Evolutionary conservation across 2,797 vertebrate genomes (phyloP).

Genomic region (Sebastes baramenuke): DNA sequence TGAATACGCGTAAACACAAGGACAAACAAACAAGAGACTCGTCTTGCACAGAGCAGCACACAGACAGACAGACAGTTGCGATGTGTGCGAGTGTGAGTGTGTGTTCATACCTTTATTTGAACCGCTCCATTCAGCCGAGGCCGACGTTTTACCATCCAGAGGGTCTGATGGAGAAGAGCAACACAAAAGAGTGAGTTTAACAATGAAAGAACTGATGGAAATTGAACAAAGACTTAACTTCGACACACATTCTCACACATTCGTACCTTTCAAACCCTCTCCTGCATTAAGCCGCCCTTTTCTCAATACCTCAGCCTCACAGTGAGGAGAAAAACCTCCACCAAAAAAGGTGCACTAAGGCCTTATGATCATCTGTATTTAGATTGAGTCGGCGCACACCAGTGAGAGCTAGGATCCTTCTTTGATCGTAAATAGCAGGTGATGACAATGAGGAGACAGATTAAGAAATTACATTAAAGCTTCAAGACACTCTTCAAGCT

Average conservation of each 20-base stretch:
- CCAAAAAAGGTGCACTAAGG: not conserved
- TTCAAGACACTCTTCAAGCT: not conserved
- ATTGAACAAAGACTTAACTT: not conserved
- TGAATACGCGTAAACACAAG: not conserved
- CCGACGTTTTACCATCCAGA: slow-evolving; percentile 55
- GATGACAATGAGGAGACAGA: not conserved
- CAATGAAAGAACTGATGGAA: not conserved
- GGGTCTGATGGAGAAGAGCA: slow-evolving; percentile 63
- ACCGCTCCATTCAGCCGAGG: slow-evolving; percentile 79
- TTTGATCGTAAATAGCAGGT: not conserved
- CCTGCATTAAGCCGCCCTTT: not conserved
- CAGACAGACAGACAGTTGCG: not conserved
- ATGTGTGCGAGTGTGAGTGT: not conserved
- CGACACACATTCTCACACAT: not conserved
- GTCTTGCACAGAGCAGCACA: not conserved
- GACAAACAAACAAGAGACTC: not conserved
- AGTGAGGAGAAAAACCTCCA: not conserved
- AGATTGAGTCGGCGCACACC: not conserved
- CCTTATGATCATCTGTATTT: not conserved
- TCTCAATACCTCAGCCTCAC: not conserved
- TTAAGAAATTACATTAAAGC: not conserved
- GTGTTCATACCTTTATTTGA: slow-evolving; percentile 62
- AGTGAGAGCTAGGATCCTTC: not conserved
- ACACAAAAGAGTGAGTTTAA: not conserved
- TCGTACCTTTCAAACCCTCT: slow-evolving; percentile 4